Base-by-base conservation (phyloP, 1,140 invertebrate species). In the Teleogryllus occipitalis region DNA sequence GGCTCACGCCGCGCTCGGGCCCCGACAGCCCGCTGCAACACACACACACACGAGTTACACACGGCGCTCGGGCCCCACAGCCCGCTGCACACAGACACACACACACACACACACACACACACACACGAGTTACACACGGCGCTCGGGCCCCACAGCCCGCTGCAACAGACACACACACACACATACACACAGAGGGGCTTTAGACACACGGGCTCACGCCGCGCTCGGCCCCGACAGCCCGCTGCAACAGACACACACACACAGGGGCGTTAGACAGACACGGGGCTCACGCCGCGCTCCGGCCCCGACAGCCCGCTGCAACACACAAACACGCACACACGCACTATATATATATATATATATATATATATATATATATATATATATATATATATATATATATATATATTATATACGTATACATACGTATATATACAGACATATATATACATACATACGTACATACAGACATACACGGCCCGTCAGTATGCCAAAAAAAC, bases 101-200 rank as follows among this genome's bases (percentile, higher is more conserved):
- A 86, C 15, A 86, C 48, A 88, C 27, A 88, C 80, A 85, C 27
- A 78, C 27, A 93, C 94, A 77, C 91, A 90, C 5, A 90, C 88
- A 82, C 94, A 95, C 22, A 93, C 88, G 27, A 95, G 89, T 86
- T 94, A 94, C 8, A 94, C 92, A 0, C 93, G 93, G 47, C 92
- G n/a, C 1, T 39, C 27, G 5, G 27, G 27, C 27, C 27, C 27
- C 27, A 5, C 5, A 39, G 1, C 27, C 27, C 27, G 5, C 27
- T 39, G 1, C 27, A 39, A 39, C 5, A 39, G 1, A 39, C 27
- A 39, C 27, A 39, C 27, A 39, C 27, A 39, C 27, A 39, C 27
- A 39, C 27, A 39, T 5, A 39, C 27, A 39, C 27, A 39, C 27
- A 39, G n/a, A n/a, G n/a, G n/a, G n/a, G n/a, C n/a, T n/a, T 87